These are phyloP conservation scores for Nephila pilipes DNA, from an alignment of 1,140 invertebrate genomes.

Conservation along the genomic window DNA sequence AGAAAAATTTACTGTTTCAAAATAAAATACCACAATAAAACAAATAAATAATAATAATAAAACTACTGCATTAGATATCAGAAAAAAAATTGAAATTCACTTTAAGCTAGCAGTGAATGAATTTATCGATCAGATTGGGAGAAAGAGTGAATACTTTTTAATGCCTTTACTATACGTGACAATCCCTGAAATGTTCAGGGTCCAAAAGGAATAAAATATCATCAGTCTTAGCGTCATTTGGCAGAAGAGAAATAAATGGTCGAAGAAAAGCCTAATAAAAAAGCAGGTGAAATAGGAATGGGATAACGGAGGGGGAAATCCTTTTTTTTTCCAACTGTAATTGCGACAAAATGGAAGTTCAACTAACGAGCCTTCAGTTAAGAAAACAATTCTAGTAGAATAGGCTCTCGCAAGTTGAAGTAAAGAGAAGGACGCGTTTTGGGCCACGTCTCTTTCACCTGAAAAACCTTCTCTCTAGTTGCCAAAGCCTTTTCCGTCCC, in stretches of 20 bases:
- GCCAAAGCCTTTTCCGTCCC: constrained; percentile 38
- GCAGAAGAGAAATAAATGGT: constrained; percentile 25
- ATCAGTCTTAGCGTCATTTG: constrained; percentile 9
- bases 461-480: constrained; percentile 37
- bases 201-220: constrained; percentile 21
- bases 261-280: constrained; percentile 17
- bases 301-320: background rate
- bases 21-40: no score
- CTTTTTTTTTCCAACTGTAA: constrained; percentile 27
- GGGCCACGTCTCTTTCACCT: constrained; percentile 38
- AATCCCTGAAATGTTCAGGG: background rate
- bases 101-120: background rate
- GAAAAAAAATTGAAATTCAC: background rate
- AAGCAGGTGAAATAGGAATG: constrained; percentile 8
- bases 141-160: background rate
- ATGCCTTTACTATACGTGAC: constrained; percentile 8
- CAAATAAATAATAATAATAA: no score
- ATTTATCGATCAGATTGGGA: background rate
- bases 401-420: background rate
- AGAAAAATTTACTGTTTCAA: no score
- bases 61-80: no score
- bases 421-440: background rate
- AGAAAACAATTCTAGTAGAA: constrained; percentile 44
- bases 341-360: constrained; percentile 51
- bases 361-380: constrained; percentile 56